Percentiles rank a stretch among this genome's conserved stretches.
Conservation (phyloP, 2,113 vertebrate species). For the Chloebia gouldiae region DNA sequence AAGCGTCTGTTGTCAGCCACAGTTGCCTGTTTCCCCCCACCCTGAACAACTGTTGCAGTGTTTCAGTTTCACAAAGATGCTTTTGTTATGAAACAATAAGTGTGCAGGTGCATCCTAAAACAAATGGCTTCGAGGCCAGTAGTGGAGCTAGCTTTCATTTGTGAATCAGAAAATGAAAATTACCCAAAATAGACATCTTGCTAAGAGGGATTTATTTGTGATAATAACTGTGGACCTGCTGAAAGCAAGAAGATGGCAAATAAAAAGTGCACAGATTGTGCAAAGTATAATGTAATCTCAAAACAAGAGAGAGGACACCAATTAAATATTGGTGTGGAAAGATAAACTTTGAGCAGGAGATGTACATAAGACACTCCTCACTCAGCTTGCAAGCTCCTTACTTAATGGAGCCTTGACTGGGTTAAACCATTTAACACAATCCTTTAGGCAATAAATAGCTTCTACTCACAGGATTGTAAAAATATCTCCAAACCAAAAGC, state of each 20-base stretch:
- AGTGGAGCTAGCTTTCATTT: neutral
- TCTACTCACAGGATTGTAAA: neutral
- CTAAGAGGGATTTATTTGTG: neutral
- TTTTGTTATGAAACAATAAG: neutral
- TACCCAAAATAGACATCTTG: neutral
- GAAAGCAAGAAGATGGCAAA: constrained; percentile 12
- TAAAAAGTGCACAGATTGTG: constrained; percentile 20
- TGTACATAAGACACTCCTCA: neutral
- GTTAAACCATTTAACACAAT: constrained; percentile 37
- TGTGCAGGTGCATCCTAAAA: constrained; percentile 41
- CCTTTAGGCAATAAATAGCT: constrained; percentile 3
- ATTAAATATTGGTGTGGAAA: constrained; percentile 13
- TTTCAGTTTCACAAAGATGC: constrained; percentile 16
- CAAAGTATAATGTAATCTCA: neutral
- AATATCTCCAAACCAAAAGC: neutral
- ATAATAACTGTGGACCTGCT: neutral
- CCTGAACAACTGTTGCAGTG: neutral
- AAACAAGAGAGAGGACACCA: neutral
- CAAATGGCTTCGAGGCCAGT: neutral
- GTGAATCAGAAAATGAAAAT: constrained; percentile 32
- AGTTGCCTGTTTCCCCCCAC: neutral
- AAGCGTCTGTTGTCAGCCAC: neutral
- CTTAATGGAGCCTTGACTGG: neutral
- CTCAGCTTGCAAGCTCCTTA: neutral
- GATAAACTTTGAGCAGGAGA: constrained; percentile 19